These are phyloP conservation scores for Carollia perspicillata DNA, from an alignment of 2,113 vertebrate species.

Conservation along the genomic window DNA sequence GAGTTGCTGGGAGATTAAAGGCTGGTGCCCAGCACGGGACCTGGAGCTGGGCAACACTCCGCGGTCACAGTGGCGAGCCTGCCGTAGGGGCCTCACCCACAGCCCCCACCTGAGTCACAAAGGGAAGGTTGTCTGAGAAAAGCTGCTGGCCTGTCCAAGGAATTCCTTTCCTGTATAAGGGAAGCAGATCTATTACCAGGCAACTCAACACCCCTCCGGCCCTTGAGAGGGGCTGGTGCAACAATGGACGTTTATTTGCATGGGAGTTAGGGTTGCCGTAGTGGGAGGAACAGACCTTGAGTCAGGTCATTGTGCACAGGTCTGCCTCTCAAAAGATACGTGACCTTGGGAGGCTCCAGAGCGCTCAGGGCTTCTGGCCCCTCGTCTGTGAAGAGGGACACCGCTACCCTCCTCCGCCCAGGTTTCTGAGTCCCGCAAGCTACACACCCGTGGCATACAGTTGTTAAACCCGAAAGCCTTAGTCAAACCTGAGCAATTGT, in stretches of 20 bases:
- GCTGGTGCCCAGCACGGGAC: neutral
- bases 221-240: neutral
- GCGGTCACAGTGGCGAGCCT: neutral
- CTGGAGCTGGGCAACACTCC: neutral
- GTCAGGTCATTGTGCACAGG: neutral
- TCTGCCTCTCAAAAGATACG: neutral
- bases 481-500: neutral
- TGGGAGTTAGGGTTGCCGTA: neutral
- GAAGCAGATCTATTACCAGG: conserved; percentile 33
- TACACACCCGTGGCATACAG: fast-evolving
- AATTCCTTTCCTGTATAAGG: neutral
- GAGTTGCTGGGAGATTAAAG: too few species aligned
- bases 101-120: neutral
- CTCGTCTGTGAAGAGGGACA: neutral
- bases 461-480: neutral
- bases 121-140: conserved; percentile 32
- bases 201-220: conserved; percentile 12
- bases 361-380: neutral
- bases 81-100: neutral
- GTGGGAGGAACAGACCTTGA: neutral
- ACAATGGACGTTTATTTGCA: neutral
- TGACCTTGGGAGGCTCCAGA: neutral
- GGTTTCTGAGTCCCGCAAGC: neutral
- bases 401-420: fast-evolving
- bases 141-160: neutral